Evolutionary conservation across 2,113 vertebrate genomes (phyloP).

Genomic region (Furnarius figulus): DNA sequence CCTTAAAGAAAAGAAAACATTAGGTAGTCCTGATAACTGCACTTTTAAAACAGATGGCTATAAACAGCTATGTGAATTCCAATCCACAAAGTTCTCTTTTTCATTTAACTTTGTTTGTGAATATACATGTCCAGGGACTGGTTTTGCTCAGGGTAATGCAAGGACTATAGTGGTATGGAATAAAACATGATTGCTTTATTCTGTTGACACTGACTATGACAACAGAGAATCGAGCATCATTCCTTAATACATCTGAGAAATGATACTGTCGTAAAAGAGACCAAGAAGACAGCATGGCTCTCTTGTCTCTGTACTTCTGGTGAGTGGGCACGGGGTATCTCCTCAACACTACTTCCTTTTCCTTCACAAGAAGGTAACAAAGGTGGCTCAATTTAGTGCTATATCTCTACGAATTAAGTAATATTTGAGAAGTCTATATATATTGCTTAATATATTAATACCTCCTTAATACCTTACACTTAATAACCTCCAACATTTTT

Average conservation of each 20-base stretch:
- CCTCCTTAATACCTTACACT: too few species aligned
- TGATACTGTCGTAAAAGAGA: neutral
- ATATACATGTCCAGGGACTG: neutral
- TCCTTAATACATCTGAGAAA: neutral
- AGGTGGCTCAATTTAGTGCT: neutral
- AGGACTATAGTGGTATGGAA: neutral
- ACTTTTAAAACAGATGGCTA: neutral
- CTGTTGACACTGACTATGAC: neutral
- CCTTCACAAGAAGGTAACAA: neutral
- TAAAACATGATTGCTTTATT: neutral
- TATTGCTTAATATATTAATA: too few species aligned
- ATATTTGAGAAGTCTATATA: neutral
- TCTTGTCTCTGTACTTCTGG: neutral
- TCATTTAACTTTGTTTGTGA: neutral
- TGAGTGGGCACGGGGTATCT: neutral
- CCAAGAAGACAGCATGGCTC: neutral
- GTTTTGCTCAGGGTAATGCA: neutral
- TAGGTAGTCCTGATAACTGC: accelerated
- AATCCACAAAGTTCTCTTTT: neutral
- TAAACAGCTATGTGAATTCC: neutral
- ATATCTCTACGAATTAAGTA: neutral
- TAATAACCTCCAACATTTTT: neutral
- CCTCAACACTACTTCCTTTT: neutral
- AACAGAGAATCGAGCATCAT: neutral
- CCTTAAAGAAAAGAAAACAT: neutral